These are phyloP conservation scores for Watsonalla cultraria DNA, from an alignment of 2,888 invertebrate species.

Conservation along the genomic window DNA sequence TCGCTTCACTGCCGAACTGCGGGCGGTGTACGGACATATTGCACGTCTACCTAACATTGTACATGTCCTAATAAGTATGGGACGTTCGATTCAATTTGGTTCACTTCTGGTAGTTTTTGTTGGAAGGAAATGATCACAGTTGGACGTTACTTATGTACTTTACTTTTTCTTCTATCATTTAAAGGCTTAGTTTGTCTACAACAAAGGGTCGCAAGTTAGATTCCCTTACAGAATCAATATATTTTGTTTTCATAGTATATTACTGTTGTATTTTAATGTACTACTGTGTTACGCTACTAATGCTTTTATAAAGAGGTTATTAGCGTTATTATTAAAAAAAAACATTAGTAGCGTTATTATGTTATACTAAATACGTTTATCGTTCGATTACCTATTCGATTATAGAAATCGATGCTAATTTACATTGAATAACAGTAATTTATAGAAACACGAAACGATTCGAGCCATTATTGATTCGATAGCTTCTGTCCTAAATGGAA, in stretches of 20 bases:
- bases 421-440: neutral
- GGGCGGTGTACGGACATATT: conserved; percentile 63
- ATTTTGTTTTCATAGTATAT: too few species aligned
- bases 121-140: neutral
- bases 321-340: too few species aligned
- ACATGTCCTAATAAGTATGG: conserved; percentile 49
- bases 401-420: neutral
- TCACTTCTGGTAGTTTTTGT: conserved; percentile 16
- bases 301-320: too few species aligned
- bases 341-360: too few species aligned
- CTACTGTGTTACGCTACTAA: too few species aligned
- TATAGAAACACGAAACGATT: neutral
- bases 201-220: too few species aligned
- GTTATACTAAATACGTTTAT: too few species aligned
- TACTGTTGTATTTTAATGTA: too few species aligned
- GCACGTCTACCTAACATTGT: conserved; percentile 48
- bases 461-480: neutral
- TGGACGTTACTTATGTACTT: neutral
- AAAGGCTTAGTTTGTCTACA: too few species aligned
- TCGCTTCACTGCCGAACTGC: conserved; percentile 68
- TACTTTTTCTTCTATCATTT: neutral
- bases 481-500: neutral
- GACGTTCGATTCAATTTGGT: conserved; percentile 59
- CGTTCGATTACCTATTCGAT: too few species aligned
- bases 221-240: too few species aligned